Percentiles rank a stretch among this genome's conserved stretches.
Conservation (phyloP, 2,888 invertebrate species). For the Tinea pellionella region DNA sequence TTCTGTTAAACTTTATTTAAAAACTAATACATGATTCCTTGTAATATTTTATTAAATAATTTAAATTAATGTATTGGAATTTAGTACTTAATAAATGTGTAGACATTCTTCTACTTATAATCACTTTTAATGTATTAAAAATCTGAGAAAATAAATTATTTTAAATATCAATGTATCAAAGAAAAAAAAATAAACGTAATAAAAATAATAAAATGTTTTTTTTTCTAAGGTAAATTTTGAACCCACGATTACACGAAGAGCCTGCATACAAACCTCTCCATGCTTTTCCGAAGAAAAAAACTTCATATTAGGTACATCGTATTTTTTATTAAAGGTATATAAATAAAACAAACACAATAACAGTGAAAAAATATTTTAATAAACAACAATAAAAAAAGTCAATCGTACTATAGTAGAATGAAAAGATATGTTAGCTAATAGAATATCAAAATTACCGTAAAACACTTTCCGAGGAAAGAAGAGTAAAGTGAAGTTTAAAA, state of each 20-base stretch:
- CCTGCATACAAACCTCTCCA: too few species aligned
- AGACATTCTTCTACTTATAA: not conserved
- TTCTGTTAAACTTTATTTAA: too few species aligned
- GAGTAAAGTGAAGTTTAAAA: constrained; percentile 6
- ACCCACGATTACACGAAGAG: too few species aligned
- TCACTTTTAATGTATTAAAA: not conserved
- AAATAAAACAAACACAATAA: not conserved
- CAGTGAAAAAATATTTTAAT: constrained; percentile 27
- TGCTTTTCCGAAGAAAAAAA: too few species aligned
- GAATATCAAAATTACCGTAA: not conserved
- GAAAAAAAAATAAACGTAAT: constrained; percentile 58
- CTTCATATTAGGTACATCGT: too few species aligned
- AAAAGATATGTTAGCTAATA: not conserved
- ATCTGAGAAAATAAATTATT: constrained; percentile 46
- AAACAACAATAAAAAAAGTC: constrained; percentile 31
- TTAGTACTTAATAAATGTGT: not conserved
- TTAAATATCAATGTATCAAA: constrained; percentile 58
- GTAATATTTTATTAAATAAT: too few species aligned
- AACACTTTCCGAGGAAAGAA: not conserved
- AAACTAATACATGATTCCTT: too few species aligned
- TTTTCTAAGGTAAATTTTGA: not conserved
- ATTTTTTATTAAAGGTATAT: not conserved
- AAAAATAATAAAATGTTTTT: constrained; percentile 25
- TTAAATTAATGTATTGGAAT: too few species aligned
- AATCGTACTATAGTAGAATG: constrained; percentile 1